A percentile compares a stretch with the other conserved stretches of the same genome.
Evolutionary conservation across 2,113 vertebrate species (phyloP).

Genomic region (Pollimyrus isidori): DNA sequence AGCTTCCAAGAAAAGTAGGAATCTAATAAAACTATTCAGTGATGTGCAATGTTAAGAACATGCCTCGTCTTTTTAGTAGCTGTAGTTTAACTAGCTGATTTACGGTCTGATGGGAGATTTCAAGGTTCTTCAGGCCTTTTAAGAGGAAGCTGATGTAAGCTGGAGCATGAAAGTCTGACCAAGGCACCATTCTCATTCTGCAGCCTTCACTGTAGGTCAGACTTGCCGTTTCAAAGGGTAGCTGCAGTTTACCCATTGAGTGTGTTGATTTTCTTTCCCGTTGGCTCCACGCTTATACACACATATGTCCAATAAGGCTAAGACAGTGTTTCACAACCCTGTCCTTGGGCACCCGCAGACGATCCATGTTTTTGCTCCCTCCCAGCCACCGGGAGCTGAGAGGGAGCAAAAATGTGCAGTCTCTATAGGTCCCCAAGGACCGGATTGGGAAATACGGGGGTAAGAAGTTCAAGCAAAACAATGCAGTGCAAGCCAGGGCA

Average conservation of each 20-base stretch:
- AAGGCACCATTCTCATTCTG: not conserved
- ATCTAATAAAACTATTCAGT: not conserved
- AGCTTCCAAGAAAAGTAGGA: slow-evolving; percentile 26
- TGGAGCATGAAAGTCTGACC: not conserved
- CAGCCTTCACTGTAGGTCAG: not conserved
- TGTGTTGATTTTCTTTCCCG: not conserved
- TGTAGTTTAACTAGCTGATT: not conserved
- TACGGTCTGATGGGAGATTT: not conserved
- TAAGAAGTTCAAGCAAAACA: not conserved
- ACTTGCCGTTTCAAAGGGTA: not conserved
- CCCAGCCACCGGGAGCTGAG: not conserved
- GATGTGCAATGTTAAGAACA: not conserved
- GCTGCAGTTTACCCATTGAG: not conserved
- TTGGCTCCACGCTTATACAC: not conserved
- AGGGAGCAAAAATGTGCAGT: not conserved
- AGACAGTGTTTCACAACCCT: not conserved
- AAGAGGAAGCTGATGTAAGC: not conserved
- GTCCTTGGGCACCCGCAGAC: not conserved
- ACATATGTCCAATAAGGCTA: not conserved
- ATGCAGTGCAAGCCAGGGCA: not conserved
- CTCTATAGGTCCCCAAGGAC: not conserved
- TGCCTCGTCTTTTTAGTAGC: not conserved
- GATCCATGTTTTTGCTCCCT: not conserved
- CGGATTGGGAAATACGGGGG: not conserved
- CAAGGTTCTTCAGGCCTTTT: not conserved